These are phyloP conservation scores for Pycnonotus jocosus DNA, from an alignment of 2,113 vertebrate species.

Conservation along the genomic window DNA sequence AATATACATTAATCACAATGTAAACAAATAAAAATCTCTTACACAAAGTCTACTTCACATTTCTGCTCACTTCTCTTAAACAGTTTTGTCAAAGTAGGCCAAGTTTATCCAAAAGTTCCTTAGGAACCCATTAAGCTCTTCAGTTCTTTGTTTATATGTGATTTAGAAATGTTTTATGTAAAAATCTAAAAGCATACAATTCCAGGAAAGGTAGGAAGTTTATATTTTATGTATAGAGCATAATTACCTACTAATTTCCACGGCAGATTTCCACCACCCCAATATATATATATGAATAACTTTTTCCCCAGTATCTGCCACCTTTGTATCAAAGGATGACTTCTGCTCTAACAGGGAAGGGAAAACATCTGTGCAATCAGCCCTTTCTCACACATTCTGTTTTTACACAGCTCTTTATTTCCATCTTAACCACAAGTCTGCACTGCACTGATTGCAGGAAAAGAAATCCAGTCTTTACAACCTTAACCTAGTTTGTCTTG, in stretches of 20 bases:
- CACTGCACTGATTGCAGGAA: accelerated
- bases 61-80: background rate
- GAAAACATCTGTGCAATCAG: background rate
- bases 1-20: background rate
- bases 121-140: background rate
- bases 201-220: background rate
- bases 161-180: background rate
- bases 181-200: background rate
- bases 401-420: background rate
- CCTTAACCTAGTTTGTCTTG: background rate
- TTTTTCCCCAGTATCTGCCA: background rate
- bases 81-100: background rate
- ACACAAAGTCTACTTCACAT: background rate
- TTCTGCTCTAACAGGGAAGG: background rate
- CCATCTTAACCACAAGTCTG: background rate
- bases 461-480: background rate
- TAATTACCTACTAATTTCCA: background rate
- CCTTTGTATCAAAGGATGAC: background rate
- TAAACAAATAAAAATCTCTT: background rate
- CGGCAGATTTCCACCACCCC: background rate
- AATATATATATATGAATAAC: background rate
- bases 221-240: background rate
- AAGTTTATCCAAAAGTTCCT: background rate
- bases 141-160: background rate
- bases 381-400: background rate